Base-by-base conservation (phyloP, 1,140 invertebrate genomes). In the Aplysia californica region DNA sequence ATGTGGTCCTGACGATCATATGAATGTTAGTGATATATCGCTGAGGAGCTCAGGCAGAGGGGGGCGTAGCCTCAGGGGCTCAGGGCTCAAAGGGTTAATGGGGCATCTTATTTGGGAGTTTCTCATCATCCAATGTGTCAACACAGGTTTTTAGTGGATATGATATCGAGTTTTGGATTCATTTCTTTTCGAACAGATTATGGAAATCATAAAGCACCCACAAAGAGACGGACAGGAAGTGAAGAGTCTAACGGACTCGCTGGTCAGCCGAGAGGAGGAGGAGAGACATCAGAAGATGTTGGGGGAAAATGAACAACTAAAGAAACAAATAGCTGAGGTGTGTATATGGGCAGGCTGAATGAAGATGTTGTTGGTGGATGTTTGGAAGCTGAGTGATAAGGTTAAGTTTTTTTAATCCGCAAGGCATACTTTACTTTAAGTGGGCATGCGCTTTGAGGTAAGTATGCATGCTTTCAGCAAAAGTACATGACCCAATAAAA, bases 231-330 rank as follows among this genome's bases (percentile, higher is more conserved):
- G 78, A 26, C 76, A 81, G 33, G 85, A 86, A 56, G 81, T 80
- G 1, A 70, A 81, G 10, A 79, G 84, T n/a, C 67, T 87, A 79
- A 84, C 86, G 29, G 96, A 97, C 78, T 94, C 95, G 1, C 93
- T 95, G 4, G 94, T 96, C 74, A 96, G 95, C n/a, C 95, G 96
- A 82, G 96, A 97, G 86, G 87, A 90, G 66, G 97, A 99, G 87
- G 97, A 99, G 89, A 92, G 94, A 64, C 97, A 98, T 89, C 94
- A 97, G 84, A 97, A 97, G 86, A 90, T 99, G n/a, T 90, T 98
- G 18, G 93, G 92, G 65, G 98, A 99, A 91, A 99, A 99, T 90
- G 97, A 98, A 85, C 96, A 98, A 88, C 91, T 99, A 64, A 96
- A 98, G 90, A 95, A 95, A 91, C 93, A 98, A 65, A 98, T 99